Base-by-base conservation (phyloP, 2,113 vertebrate genomes). In the Halcyon malimbica region DNA sequence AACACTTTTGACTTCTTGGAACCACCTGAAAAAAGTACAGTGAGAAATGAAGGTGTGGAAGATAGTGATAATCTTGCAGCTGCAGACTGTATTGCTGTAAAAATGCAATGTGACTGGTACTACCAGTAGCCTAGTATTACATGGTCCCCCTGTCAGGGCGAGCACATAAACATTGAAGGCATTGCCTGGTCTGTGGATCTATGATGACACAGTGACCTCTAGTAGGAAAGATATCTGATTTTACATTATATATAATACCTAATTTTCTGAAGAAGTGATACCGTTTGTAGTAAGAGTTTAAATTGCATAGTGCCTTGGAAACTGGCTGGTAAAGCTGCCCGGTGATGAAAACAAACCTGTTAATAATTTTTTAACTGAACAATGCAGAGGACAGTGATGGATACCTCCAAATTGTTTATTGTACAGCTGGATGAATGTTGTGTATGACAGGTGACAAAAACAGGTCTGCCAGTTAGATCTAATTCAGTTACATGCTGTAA, bases 31-130 rank as follows among this genome's bases (percentile, higher is more conserved):
- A 89, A 77, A 87, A 48, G 25, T 37, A 56, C 0, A 0, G 76
- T 64, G 74, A 95, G 69, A 96, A 92, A 78, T 70, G 37, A 92
- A 93, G 56, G 68, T 90, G 64, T 84, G 51, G 56, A 92, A 85
- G 73, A 14, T 56, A 86, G 63, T 25, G 70, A 92, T 92, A 93
- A 91, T 92, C 93, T 84, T 83, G 80, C 39, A 87, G 64, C 39
- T 64, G 29, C 0, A 0, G 69, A 35, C 16, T 25, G 5, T 9
- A 26, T 46, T 20, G 19, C 6, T 84, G 53, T 75, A 64, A 92
- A 92, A 92, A 39, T 51, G 44, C 39, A 19, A 18, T 9, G 44
- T 37, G 56, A 44, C 15, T 35, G 14, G 53, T 25, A 31, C 67
- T 74, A 37, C n/a, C 50, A 90, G 24, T 68, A 88, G 56, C 12